These are phyloP conservation scores for Pogonophryne albipinna DNA, from an alignment of 2,797 vertebrate species.

Conservation along the genomic window DNA sequence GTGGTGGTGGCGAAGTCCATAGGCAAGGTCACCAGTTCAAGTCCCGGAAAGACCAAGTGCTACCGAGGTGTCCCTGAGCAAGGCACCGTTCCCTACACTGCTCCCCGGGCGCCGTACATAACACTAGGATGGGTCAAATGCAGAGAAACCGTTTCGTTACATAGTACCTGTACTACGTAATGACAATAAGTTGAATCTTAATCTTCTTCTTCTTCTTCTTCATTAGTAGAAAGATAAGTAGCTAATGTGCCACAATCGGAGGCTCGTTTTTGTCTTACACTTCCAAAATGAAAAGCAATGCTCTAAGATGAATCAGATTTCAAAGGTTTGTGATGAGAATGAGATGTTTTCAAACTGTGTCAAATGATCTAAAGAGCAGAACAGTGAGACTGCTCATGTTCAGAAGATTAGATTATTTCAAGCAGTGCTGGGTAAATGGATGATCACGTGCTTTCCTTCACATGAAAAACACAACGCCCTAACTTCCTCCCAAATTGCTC, in stretches of 20 bases:
- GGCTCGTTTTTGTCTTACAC: background rate
- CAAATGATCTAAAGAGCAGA: background rate
- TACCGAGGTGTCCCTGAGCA: too few species aligned
- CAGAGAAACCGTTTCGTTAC: too few species aligned
- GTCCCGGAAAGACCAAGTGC: too few species aligned
- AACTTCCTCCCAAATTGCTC: conserved; percentile 10
- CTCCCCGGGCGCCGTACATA: too few species aligned
- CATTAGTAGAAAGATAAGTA: too few species aligned
- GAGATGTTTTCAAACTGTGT: background rate
- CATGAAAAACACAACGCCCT: conserved; percentile 1
- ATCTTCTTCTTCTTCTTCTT: too few species aligned
- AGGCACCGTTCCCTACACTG: too few species aligned
- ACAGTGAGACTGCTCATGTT: background rate
- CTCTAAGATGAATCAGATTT: background rate
- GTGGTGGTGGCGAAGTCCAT: too few species aligned
- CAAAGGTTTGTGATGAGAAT: background rate
- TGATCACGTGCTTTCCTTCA: conserved; percentile 18
- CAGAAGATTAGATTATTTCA: conserved; percentile 11
- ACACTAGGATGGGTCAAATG: too few species aligned
- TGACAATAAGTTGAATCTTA: too few species aligned
- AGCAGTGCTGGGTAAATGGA: background rate
- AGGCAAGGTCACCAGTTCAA: too few species aligned
- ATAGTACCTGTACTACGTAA: too few species aligned
- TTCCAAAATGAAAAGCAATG: background rate
- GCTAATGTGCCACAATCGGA: background rate